Base-by-base conservation (phyloP, 2,113 vertebrate genomes). In the Naja naja region DNA sequence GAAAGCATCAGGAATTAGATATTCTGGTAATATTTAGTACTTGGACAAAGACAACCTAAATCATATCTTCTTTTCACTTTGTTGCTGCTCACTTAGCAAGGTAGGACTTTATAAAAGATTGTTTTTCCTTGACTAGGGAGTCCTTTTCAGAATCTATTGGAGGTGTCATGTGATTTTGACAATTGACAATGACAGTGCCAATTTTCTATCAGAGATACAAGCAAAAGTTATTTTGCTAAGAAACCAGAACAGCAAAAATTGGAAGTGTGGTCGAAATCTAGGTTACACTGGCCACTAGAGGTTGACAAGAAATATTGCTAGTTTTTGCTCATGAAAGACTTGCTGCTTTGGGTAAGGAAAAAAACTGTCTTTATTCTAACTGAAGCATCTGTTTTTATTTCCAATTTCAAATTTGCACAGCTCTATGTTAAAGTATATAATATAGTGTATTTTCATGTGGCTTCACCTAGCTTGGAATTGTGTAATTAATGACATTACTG, bases 241-340 rank as follows among this genome's bases (percentile, higher is more conserved):
- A 85, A n/a, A 22, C 16, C 9, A 91, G 43, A 39, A 85, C 22
- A 54, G 64, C 25, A 25, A 91, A 47, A 39, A 14, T 60, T 60
- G 16, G 22, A 54, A 88, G 0, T 25, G 58, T 89, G 11, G 25
- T 20, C 85, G 55, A 91, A 94, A 91, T 55, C 88, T 93, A 95
- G 95, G 92, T 90, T 93, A 87, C 96, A 95, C 97, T 98, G 97
- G 96, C 97, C 97, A 96, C 98, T 98, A 98, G 97, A 97, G 97
- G 97, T 95, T 93, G 74, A 81, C 91, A 90, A 94, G 90, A 94
- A 89, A 20, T 12, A 7, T 30, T 49, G 88, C 69, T 30, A 25
- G 16, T 7, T 2, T 2, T 60, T 34, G 9, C 12, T 49, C 43
- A 45, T n/a, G 52, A 20, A 30, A 16, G 18, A 27, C 43, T 2